Evolutionary conservation across 1,140 invertebrate species (phyloP).

Genomic region (Cotesia chilonis): DNA sequence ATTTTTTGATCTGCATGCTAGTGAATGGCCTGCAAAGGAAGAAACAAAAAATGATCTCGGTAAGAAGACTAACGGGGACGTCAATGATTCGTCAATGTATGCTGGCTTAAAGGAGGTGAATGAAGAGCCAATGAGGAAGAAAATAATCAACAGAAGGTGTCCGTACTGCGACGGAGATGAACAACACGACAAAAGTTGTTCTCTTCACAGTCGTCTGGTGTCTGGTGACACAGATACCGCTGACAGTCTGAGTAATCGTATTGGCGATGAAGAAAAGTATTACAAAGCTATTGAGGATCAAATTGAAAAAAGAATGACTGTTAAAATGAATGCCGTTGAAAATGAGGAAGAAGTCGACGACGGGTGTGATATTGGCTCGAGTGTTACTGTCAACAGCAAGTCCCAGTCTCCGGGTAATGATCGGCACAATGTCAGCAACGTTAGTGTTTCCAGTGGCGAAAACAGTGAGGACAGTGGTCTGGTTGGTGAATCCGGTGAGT

Average conservation of each 20-base stretch:
- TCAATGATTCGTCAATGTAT: constrained; percentile 43
- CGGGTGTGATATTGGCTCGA: constrained; percentile 55
- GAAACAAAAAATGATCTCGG: constrained; percentile 45
- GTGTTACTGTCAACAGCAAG: constrained; percentile 54
- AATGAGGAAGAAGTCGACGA: constrained; percentile 43
- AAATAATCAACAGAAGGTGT: constrained; percentile 50
- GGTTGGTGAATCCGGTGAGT: constrained; percentile 53
- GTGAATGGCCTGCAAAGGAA: constrained; percentile 29
- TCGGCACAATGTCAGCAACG: constrained; percentile 58
- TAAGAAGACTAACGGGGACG: constrained; percentile 40
- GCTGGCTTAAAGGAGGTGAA: constrained; percentile 48
- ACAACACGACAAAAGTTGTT: constrained; percentile 39
- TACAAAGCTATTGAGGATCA: constrained; percentile 24
- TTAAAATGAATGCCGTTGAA: neutral
- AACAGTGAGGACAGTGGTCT: constrained; percentile 61
- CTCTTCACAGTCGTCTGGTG: constrained; percentile 1
- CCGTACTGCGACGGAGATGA: constrained; percentile 52
- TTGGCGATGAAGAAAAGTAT: constrained; percentile 9
- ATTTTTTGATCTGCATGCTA: constrained; percentile 48
- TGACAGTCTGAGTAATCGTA: neutral
- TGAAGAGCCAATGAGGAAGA: constrained; percentile 57
- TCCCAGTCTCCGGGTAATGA: constrained; percentile 45
- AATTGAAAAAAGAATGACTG: constrained; percentile 15
- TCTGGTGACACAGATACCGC: constrained; percentile 12
- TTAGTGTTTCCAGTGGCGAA: constrained; percentile 60